Evolutionary conservation across 2,888 invertebrate genomes (phyloP), one percentile per base, ranked within the genome.

Genomic region (Coremacera marginata): DNA sequence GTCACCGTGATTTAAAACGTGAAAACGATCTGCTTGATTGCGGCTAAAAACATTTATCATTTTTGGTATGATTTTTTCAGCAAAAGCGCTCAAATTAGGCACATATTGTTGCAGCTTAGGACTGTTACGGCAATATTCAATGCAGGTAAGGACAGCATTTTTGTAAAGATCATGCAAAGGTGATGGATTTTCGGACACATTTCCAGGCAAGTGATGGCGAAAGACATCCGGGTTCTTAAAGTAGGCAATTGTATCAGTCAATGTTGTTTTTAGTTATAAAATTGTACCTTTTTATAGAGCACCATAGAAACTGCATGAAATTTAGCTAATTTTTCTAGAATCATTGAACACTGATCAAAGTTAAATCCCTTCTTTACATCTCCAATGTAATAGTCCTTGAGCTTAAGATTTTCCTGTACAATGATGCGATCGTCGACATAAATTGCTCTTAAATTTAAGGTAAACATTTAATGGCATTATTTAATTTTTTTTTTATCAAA

Each of bases 281-380:
- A 27, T 71, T 49, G 51, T 84, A 91, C 92, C 88, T 90, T 90
- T 83, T 91, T 90, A 79, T 89, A 89, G 57, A 91, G 82, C 51
- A 91, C 89, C 63, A 91, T 89, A 2, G 91, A 91, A 16, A 90
- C 86, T 4, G 91, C 92, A 82, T 92, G 92, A 81, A 91, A 90
- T 80, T 87, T 89, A 0, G 91, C 92, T 79, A 92, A 84, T 84
- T 90, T 91, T 77, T 88, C 88, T 16, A 92, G 82, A 11, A 91
- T 90, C 72, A 90, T 78, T 60, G 88, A 82, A 77, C 89, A 89
- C 80, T 91, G 91, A 3, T 88, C 85, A 68, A 89, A 85, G 83
- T 91, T 90, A 9, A 92, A 86, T 27, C 91, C 91, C 52, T 84
- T 79, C 77, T 90, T 89, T 57, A 91, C 88, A 81, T 90, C 88